Percentiles rank a stretch among this genome's conserved stretches.
Conservation (phyloP, 2,797 vertebrate genomes). For the Geotrypetes seraphini region DNA sequence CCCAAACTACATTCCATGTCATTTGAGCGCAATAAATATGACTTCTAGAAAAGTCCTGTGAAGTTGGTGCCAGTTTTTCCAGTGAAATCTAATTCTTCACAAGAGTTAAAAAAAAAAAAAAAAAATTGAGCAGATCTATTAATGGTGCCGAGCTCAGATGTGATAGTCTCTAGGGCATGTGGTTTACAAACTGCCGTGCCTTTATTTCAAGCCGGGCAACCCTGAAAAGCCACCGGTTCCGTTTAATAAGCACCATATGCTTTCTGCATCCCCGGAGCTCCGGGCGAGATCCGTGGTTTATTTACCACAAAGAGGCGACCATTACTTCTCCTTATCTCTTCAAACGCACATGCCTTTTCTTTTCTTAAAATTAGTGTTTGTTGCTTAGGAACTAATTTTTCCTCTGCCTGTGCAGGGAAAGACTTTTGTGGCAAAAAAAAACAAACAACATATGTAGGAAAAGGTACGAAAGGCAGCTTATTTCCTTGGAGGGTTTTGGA, state of each 20-base stretch:
- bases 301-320: not conserved
- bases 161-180: slow-evolving; percentile 7
- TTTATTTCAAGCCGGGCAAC: slow-evolving; percentile 4
- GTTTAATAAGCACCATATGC: not conserved
- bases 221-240: slow-evolving; percentile 6
- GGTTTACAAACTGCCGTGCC: not conserved
- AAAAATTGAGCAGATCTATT: slow-evolving; percentile 18
- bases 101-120: slow-evolving; percentile 15
- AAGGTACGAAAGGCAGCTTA: not conserved
- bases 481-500: too few species aligned
- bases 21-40: slow-evolving; percentile 14
- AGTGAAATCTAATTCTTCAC: slow-evolving; percentile 25
- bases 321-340: not conserved
- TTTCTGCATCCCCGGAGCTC: slow-evolving; percentile 8
- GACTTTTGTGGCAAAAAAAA: not conserved
- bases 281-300: slow-evolving; percentile 10
- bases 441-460: not conserved
- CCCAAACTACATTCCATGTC: slow-evolving; percentile 14
- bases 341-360: slow-evolving; percentile 8
- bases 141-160: slow-evolving; percentile 4
- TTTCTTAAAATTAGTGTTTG: slow-evolving; percentile 1
- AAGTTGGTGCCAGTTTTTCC: slow-evolving; percentile 20
- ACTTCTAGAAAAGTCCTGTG: slow-evolving; percentile 11
- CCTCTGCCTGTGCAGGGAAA: not conserved
- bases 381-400: slow-evolving; percentile 4